Evolutionary conservation across 1,140 invertebrate genomes (phyloP).

Genomic region (Zaprionus kolodkinae): DNA sequence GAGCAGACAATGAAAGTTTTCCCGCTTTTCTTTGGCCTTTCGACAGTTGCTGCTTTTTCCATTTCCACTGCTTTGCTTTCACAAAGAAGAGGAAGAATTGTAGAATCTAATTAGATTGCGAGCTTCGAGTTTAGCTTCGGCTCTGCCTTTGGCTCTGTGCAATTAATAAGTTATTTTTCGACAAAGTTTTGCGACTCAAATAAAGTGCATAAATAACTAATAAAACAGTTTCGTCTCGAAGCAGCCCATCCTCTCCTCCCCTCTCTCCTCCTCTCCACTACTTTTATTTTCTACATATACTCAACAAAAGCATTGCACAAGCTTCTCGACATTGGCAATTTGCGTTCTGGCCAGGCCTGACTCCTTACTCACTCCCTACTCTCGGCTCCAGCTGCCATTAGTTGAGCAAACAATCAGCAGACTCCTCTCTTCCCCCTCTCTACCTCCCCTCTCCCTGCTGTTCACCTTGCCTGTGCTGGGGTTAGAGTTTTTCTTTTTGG

Average conservation of each 20-base stretch:
- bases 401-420: slow-evolving; percentile 73
- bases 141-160: slow-evolving; percentile 7
- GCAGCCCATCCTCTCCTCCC: background rate
- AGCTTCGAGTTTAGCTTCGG: background rate
- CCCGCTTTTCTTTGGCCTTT: slow-evolving; percentile 4
- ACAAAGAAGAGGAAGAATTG: slow-evolving; percentile 3
- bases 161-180: slow-evolving; percentile 61
- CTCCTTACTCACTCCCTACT: background rate
- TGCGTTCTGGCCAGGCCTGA: slow-evolving; percentile 37
- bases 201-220: slow-evolving; percentile 38
- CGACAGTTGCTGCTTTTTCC: background rate
- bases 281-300: slow-evolving; percentile 5
- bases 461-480: background rate
- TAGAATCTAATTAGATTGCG: slow-evolving; percentile 53
- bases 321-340: slow-evolving; percentile 52
- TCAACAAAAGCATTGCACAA: slow-evolving; percentile 28
- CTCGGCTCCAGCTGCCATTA: slow-evolving; percentile 53
- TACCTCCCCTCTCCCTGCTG: background rate
- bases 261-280: background rate
- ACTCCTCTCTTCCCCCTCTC: background rate
- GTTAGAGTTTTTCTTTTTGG: slow-evolving; percentile 2
- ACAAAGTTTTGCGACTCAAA: slow-evolving; percentile 17
- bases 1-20: slow-evolving; percentile 10
- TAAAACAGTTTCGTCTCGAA: slow-evolving; percentile 1
- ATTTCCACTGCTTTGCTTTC: background rate